Evolutionary conservation across 2,113 vertebrate genomes (phyloP).

Genomic region (Oxyura jamaicensis): DNA sequence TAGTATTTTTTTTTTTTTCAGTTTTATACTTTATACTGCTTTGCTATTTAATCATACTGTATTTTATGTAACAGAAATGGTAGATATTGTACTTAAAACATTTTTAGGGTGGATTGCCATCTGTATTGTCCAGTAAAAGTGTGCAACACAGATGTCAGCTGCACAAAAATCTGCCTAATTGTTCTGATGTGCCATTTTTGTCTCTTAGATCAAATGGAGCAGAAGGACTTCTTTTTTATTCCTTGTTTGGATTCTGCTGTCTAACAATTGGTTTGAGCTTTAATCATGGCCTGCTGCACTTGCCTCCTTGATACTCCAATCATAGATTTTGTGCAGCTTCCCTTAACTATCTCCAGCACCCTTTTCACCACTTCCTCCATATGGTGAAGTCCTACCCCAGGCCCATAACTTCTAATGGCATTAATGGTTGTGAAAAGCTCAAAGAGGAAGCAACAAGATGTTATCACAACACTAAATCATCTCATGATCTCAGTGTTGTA

Average conservation of each 20-base stretch:
- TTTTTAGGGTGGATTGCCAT: background rate
- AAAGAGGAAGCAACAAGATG: background rate
- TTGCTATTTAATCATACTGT: background rate
- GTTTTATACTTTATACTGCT: background rate
- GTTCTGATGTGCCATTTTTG: background rate
- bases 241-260: background rate
- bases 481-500: background rate
- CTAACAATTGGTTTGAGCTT: background rate
- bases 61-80: background rate
- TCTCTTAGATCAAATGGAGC: background rate
- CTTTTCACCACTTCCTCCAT: background rate
- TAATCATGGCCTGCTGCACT: background rate
- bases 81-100: background rate
- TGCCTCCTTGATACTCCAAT: background rate
- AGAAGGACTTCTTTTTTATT: background rate
- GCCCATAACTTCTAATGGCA: background rate
- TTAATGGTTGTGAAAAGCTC: background rate
- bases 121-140: background rate
- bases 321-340: background rate
- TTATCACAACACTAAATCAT: background rate
- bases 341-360: background rate
- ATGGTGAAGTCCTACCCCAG: background rate
- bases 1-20: background rate
- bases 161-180: background rate
- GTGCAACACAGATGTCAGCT: background rate